phyloP scores from a whole-genome alignment of 2,113 vertebrate species.

The Bothrops jararaca region DNA sequence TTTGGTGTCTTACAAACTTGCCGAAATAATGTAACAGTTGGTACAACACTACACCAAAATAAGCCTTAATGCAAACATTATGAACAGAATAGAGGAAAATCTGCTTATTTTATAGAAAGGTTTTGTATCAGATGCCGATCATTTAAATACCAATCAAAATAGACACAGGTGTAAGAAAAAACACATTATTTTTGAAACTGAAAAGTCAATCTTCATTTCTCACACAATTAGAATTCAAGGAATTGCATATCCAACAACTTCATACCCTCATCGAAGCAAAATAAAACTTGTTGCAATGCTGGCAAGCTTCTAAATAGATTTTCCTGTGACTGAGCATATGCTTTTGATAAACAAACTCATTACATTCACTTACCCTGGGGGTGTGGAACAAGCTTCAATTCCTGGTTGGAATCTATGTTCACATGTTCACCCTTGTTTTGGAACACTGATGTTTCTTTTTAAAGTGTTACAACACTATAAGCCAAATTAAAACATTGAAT shows the following conservation, averaged over 20 bases:
- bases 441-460: background rate
- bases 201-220: constrained; percentile 46
- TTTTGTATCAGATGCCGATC: background rate
- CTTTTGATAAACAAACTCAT: constrained; percentile 64
- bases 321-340: constrained; percentile 43
- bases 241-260: constrained; percentile 39
- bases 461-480: background rate
- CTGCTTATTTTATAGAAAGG: background rate
- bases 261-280: constrained; percentile 54
- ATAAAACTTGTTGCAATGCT: constrained; percentile 25
- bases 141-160: constrained; percentile 32
- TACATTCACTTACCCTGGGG: constrained; percentile 46
- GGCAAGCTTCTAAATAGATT: constrained; percentile 41
- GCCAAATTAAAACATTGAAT: background rate
- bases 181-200: constrained; percentile 41
- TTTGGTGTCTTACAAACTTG: constrained; percentile 17
- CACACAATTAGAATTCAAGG: constrained; percentile 35
- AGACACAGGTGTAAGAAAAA: constrained; percentile 49
- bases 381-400: background rate
- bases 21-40: background rate
- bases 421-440: background rate
- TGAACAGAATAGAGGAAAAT: background rate
- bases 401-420: background rate
- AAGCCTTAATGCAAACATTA: background rate
- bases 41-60: background rate